These are phyloP conservation scores for Trachelipus rathkii DNA, from an alignment of 1,140 invertebrate species.

Conservation along the genomic window DNA sequence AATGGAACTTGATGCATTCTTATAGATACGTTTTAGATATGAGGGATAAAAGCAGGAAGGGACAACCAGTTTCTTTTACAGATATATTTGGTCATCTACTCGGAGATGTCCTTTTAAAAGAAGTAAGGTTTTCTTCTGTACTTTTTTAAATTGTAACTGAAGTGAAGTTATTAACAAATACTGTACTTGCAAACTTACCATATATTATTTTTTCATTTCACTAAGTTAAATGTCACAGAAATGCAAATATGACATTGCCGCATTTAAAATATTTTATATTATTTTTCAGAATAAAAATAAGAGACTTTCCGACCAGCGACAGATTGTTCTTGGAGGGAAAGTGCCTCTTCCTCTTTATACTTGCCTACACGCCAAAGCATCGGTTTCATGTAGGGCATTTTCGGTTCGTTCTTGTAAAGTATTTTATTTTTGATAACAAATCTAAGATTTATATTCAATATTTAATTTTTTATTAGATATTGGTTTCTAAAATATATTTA, in stretches of 20 bases:
- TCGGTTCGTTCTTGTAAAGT: conserved; percentile 48
- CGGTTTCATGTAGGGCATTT: conserved; percentile 54
- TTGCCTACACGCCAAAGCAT: conserved; percentile 55
- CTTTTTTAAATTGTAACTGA: too few species aligned
- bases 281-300: conserved; percentile 49
- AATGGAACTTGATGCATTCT: conserved; percentile 47
- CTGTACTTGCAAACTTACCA: too few species aligned
- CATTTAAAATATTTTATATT: not conserved
- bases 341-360: conserved; percentile 55
- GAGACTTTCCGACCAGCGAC: conserved; percentile 50
- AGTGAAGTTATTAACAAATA: too few species aligned
- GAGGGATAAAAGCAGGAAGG: conserved; percentile 50
- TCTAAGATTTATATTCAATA: not conserved
- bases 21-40: conserved; percentile 51
- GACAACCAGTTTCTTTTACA: conserved; percentile 55
- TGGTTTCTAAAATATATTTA: not conserved
- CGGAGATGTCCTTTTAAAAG: conserved; percentile 53
- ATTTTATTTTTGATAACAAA: too few species aligned
- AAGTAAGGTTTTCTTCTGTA: conserved; percentile 48
- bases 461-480: not conserved
- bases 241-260: too few species aligned
- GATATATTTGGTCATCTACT: conserved; percentile 56
- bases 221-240: too few species aligned
- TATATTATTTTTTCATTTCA: too few species aligned
- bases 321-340: conserved; percentile 49